These are phyloP conservation scores for Atopsyche davidsoni DNA, from an alignment of 1,140 invertebrate species.

Conservation along the genomic window DNA sequence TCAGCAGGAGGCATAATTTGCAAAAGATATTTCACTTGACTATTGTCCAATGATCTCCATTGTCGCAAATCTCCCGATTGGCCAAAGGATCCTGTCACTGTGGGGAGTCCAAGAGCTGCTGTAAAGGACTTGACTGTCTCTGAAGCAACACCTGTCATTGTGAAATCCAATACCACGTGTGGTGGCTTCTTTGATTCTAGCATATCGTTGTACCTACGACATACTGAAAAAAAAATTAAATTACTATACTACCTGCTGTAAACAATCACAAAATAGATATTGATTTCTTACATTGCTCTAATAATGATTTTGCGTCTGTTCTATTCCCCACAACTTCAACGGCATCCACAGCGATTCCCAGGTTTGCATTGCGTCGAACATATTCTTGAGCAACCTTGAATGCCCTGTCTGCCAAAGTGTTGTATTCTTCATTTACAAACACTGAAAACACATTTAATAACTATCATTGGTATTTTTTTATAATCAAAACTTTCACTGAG, in stretches of 20 bases:
- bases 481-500: no score
- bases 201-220: conserved; percentile 60
- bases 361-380: conserved; percentile 57
- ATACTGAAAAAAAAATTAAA: conserved; percentile 49
- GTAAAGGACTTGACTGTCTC: conserved; percentile 80
- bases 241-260: no score
- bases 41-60: conserved; percentile 63
- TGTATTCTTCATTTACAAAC: conserved; percentile 65
- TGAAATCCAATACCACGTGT: conserved; percentile 74
- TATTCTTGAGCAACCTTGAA: conserved; percentile 62
- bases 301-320: conserved; percentile 58
- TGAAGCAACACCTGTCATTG: conserved; percentile 66
- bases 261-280: neutral
- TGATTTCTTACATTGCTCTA: conserved; percentile 54
- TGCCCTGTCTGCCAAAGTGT: conserved; percentile 59
- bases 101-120: conserved; percentile 70
- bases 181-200: conserved; percentile 57
- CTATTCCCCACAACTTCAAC: conserved; percentile 57
- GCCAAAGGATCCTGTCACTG: conserved; percentile 76
- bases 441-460: conserved; percentile 54
- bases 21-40: conserved; percentile 64
- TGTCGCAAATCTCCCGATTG: conserved; percentile 73
- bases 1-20: conserved; percentile 78
- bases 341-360: conserved; percentile 59
- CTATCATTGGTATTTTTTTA: no score